phyloP scores from a whole-genome alignment of 2,797 vertebrate species.

The Enteromius viviparus region DNA sequence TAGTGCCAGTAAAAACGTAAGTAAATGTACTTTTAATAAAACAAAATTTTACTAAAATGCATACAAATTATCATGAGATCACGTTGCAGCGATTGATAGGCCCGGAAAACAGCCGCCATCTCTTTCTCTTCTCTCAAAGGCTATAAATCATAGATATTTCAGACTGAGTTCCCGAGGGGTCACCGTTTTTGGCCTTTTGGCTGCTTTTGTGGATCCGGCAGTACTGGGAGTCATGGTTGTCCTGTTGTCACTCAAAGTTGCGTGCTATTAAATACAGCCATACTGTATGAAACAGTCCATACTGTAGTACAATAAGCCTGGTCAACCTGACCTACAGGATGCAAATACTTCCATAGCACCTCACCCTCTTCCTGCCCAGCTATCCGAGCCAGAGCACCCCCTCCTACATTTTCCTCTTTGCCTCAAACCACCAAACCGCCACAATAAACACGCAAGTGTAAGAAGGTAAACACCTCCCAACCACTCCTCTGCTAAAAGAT shows the following conservation, averaged over 20 bases:
- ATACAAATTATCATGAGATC: too few relatives aligned
- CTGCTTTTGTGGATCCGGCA: constrained; percentile 46
- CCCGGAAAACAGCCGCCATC: constrained; percentile 42
- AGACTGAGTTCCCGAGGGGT: constrained; percentile 36
- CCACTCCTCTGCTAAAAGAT: constrained; percentile 19
- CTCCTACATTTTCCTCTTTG: constrained; percentile 15
- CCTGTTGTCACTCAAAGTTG: constrained; percentile 39
- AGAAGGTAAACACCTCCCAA: constrained; percentile 19
- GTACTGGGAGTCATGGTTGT: constrained; percentile 27
- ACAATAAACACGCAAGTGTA: constrained; percentile 19
- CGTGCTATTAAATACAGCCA: neutral
- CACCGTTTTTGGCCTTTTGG: constrained; percentile 38
- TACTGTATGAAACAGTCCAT: neutral
- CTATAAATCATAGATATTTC: constrained; percentile 51
- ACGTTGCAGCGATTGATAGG: neutral
- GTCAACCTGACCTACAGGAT: constrained; percentile 48
- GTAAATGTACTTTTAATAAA: too few relatives aligned
- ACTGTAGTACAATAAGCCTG: constrained; percentile 19
- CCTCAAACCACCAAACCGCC: neutral
- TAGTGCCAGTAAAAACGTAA: too few relatives aligned
- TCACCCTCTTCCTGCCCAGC: constrained; percentile 51
- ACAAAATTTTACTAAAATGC: too few relatives aligned
- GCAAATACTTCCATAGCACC: constrained; percentile 22
- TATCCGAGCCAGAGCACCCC: constrained; percentile 28
- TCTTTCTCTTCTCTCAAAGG: constrained; percentile 35